A percentile compares a stretch with the other conserved stretches of the same genome.
These are phyloP conservation scores for Peribatodes rhomboidaria DNA, from an alignment of 2,888 invertebrate species.

Conservation along the genomic window DNA sequence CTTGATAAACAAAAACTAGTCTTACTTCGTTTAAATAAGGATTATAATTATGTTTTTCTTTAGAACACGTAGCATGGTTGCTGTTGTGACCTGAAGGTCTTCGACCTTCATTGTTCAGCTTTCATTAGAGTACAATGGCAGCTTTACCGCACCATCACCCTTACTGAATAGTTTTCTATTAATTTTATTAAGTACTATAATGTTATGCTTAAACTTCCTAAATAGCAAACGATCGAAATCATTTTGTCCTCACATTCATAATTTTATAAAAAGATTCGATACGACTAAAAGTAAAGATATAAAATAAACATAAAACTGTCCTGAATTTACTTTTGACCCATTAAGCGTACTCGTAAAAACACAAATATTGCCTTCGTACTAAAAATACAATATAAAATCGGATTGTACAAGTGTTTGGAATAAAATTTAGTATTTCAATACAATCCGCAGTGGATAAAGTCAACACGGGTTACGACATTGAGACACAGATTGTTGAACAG, in stretches of 20 bases:
- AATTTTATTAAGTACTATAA: conserved; percentile 13
- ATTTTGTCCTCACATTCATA: neutral
- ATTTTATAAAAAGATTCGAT: neutral
- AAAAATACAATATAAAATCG: conserved; percentile 28
- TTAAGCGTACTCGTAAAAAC: conserved; percentile 7
- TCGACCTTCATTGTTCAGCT: conserved; percentile 82
- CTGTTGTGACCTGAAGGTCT: conserved; percentile 77
- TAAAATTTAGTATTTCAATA: conserved; percentile 30
- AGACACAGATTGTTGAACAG: conserved; percentile 17
- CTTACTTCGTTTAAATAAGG: conserved; percentile 50
- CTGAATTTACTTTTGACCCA: conserved; percentile 4
- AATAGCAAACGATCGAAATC: neutral
- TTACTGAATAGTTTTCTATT: conserved; percentile 45
- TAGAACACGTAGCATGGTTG: conserved; percentile 59
- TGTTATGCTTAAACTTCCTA: neutral
- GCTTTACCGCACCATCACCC: conserved; percentile 55
- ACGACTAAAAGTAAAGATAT: neutral
- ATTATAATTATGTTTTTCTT: conserved; percentile 50
- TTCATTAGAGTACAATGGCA: conserved; percentile 76
- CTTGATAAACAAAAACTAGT: conserved; percentile 38
- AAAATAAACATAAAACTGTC: conserved; percentile 5
- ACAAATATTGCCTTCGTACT: neutral
- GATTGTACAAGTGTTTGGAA: conserved; percentile 39
- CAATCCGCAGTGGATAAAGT: conserved; percentile 29
- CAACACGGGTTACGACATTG: conserved; percentile 40